These are phyloP conservation scores for Hippoglossus stenolepis DNA, from an alignment of 2,113 vertebrate species.

Conservation along the genomic window DNA sequence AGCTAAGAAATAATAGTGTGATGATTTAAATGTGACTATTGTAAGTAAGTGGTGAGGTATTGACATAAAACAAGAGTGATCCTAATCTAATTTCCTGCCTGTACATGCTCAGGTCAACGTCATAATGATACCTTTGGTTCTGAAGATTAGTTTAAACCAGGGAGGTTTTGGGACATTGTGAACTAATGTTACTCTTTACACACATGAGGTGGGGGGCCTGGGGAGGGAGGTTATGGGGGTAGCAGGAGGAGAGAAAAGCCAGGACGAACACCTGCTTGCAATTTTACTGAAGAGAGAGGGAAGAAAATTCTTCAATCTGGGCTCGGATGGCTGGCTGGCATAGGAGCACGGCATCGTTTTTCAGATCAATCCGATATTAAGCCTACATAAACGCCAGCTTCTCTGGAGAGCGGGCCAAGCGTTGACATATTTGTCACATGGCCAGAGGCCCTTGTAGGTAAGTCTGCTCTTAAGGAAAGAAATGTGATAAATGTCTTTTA, in stretches of 20 bases:
- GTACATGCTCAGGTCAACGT: slow-evolving; percentile 57
- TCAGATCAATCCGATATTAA: slow-evolving; percentile 80
- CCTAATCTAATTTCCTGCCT: slow-evolving; percentile 66
- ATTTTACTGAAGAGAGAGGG: slow-evolving; percentile 75
- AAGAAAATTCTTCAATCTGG: slow-evolving; percentile 62
- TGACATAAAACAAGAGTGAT: slow-evolving; percentile 48
- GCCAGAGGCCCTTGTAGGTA: slow-evolving; percentile 57
- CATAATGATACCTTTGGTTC: slow-evolving; percentile 49
- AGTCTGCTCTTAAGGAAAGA: slow-evolving; percentile 29
- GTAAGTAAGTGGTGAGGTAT: slow-evolving; percentile 31
- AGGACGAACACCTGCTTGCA: slow-evolving; percentile 83
- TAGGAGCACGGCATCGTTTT: slow-evolving; percentile 71
- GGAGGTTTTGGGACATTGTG: slow-evolving; percentile 57
- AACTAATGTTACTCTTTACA: slow-evolving; percentile 64
- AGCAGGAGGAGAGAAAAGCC: slow-evolving; percentile 61
- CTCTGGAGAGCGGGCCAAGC: slow-evolving; percentile 55
- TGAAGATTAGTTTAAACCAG: slow-evolving; percentile 53
- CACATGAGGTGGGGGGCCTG: slow-evolving; percentile 33
- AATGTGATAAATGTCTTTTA: slow-evolving; percentile 66
- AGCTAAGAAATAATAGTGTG: slow-evolving; percentile 49
- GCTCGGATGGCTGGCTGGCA: slow-evolving; percentile 70
- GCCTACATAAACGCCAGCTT: slow-evolving; percentile 69
- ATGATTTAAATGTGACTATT: slow-evolving; percentile 44
- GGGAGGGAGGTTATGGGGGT: slow-evolving; percentile 40
- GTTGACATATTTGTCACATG: slow-evolving; percentile 69